Evolutionary conservation across 2,113 vertebrate genomes (phyloP).

Genomic region (Drymodes brunneopygia): DNA sequence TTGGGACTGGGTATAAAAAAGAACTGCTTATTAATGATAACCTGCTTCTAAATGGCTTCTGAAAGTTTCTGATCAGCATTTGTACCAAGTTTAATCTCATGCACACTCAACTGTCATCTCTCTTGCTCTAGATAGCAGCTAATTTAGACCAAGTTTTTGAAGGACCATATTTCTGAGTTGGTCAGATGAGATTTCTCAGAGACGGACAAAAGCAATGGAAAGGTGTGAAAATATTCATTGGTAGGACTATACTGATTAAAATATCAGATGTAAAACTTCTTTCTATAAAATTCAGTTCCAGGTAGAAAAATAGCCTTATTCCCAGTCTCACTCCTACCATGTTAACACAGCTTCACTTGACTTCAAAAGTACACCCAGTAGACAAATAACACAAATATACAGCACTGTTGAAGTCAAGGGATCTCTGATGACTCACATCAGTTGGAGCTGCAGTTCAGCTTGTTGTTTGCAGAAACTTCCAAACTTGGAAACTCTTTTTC

Average conservation of each 20-base stretch:
- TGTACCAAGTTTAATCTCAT: neutral
- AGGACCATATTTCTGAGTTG: neutral
- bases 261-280: neutral
- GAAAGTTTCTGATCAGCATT: neutral
- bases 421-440: constrained; percentile 11
- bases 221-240: neutral
- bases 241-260: neutral
- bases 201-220: neutral
- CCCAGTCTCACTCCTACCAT: neutral
- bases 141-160: neutral
- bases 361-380: neutral
- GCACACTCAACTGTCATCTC: neutral
- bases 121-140: neutral
- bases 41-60: neutral
- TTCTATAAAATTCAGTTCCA: neutral
- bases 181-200: neutral
- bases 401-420: neutral
- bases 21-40: neutral
- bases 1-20: neutral
- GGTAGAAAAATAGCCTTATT: neutral
- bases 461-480: constrained; percentile 15
- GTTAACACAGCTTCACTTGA: neutral
- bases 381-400: constrained; percentile 5
- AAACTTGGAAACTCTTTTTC: constrained; percentile 33
- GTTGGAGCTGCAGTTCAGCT: neutral